phyloP scores from a whole-genome alignment of 2,888 invertebrate genomes.

The Octonoba sinensis region DNA sequence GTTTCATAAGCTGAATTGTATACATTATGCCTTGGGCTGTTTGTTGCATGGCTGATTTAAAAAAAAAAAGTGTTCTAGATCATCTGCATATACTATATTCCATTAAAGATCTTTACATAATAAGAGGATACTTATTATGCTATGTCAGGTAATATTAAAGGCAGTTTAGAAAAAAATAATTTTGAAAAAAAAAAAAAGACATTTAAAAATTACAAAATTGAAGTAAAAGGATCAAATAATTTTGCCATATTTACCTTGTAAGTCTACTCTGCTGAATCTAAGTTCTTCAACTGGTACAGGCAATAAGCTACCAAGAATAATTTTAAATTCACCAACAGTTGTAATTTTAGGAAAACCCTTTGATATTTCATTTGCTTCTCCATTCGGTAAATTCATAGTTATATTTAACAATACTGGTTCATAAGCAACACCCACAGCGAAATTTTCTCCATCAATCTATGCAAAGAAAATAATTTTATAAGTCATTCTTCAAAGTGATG shows the following conservation, averaged over 20 bases:
- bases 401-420: slow-evolving; percentile 56
- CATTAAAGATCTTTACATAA: too few relatives aligned
- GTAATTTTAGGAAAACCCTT: slow-evolving; percentile 57
- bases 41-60: too few relatives aligned
- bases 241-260: slow-evolving; percentile 33
- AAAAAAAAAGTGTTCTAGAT: neutral
- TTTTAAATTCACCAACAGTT: slow-evolving; percentile 55
- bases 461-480: neutral
- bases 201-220: neutral
- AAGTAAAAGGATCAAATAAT: too few relatives aligned
- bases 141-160: neutral
- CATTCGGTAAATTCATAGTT: slow-evolving; percentile 26
- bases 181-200: neutral
- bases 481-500: neutral
- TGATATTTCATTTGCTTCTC: slow-evolving; percentile 39
- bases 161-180: neutral
- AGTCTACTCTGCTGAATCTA: slow-evolving; percentile 42
- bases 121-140: too few relatives aligned
- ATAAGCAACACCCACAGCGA: slow-evolving; percentile 49
- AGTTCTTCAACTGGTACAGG: slow-evolving; percentile 48
- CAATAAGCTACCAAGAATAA: slow-evolving; percentile 18
- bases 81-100: too few relatives aligned
- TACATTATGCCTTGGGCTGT: too few relatives aligned
- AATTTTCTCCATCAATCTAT: slow-evolving; percentile 53
- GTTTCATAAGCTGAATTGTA: too few relatives aligned